phyloP scores from a whole-genome alignment of 2,797 vertebrate species.

The Tapirus indicus region DNA sequence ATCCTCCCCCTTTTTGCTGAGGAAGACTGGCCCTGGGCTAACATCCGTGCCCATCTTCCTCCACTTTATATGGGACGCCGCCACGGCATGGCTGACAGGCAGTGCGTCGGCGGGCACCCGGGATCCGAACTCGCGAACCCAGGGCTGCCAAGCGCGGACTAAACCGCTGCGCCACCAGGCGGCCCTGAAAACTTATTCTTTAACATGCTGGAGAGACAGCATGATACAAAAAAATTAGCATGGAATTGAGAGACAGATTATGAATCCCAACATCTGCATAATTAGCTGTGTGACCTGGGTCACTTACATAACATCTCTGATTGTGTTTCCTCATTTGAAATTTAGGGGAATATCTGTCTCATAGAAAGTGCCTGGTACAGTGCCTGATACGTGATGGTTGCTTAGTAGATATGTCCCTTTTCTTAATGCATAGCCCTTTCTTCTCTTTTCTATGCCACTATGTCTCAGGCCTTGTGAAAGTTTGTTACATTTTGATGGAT shows the following conservation, averaged over 20 bases:
- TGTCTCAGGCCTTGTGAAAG: neutral
- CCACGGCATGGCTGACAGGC: too few relatives aligned
- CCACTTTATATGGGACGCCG: too few relatives aligned
- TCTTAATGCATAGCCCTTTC: neutral
- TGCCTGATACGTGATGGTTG: neutral
- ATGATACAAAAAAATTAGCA: neutral
- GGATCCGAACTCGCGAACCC: too few relatives aligned
- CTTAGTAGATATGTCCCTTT: neutral
- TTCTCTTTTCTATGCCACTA: neutral
- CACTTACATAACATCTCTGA: neutral
- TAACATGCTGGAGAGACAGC: conserved; percentile 13
- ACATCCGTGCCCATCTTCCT: too few relatives aligned
- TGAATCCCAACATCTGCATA: neutral
- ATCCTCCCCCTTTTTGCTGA: too few relatives aligned
- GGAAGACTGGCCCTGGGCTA: too few relatives aligned
- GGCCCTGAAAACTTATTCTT: neutral
- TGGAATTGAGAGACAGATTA: conserved; percentile 28
- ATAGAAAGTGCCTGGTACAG: neutral
- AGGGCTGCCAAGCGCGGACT: too few relatives aligned
- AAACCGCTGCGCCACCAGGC: too few relatives aligned
- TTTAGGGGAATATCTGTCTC: neutral
- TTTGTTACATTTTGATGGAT: neutral
- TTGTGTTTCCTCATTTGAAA: conserved; percentile 44
- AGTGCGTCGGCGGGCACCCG: too few relatives aligned
- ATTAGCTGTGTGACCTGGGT: conserved; percentile 46